Base-by-base conservation (phyloP, 2,888 invertebrate species). In the Abrostola triplasia region DNA sequence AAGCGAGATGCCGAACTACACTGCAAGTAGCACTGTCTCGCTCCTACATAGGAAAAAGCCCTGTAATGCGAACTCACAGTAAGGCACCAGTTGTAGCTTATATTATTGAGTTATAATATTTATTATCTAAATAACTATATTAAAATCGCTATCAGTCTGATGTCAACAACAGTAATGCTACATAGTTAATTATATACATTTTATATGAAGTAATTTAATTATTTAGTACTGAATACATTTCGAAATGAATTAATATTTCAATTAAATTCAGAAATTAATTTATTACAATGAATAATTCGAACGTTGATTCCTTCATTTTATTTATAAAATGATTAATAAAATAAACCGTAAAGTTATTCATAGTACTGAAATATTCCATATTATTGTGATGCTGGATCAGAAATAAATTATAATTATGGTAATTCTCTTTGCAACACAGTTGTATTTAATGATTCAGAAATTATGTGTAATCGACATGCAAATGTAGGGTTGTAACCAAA, bases 131-230 rank as follows among this genome's bases (percentile, higher is more conserved):
- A 62, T 62, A 76, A 64, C 81, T 79, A 79, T 72, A 64, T 73
- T 72, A 86, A 88, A 87, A 83, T 86, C 70, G 83, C 90, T 92
- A 92, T 93, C 92, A 93, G 92, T 93, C 92, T 91, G 93, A 87
- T 85, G 82, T 88, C 82, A 91, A 90, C 89, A 90, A 87, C 85
- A 84, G 76, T 88, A 80, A 86, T 70, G 8, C 81, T 79, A 79
- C 68, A 69, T 49, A 70, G 58, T 82, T 83, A 82, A 74, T 57
- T 72, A 66, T 75, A 36, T 81, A 80, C 73, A 82, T 49, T 61
- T 70, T 63, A 58, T 44, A 51, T 58, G 51, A 47, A 59, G 44
- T 57, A 42, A 10, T 54, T 56, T 38, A 24, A 60, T 37, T 41
- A 13, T 63, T 44, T 48, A 11, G 24, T 41, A 50, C 2, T 24